Percentiles rank a stretch among this genome's conserved stretches.
Evolutionary conservation across 2,888 invertebrate genomes (phyloP).

Genomic region (Meiosimyza decipiens): DNA sequence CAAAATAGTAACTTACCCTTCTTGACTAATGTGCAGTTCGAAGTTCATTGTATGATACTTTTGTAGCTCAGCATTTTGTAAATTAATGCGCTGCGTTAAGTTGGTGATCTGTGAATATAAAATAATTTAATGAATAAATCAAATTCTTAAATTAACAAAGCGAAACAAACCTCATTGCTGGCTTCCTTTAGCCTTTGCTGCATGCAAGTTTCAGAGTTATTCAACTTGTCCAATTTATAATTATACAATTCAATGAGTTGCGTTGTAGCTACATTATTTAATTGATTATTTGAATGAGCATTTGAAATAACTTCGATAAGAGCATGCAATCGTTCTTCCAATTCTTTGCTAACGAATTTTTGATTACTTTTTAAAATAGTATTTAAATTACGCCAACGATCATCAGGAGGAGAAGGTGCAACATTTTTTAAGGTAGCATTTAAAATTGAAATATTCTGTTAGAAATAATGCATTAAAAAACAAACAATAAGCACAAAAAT

Average conservation of each 20-base stretch:
- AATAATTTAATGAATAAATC: not conserved
- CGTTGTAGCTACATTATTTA: slow-evolving; percentile 61
- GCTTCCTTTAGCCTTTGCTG: slow-evolving; percentile 60
- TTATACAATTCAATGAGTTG: slow-evolving; percentile 64
- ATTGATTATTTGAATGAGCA: slow-evolving; percentile 56
- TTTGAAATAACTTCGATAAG: slow-evolving; percentile 56
- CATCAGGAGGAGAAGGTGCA: slow-evolving; percentile 42
- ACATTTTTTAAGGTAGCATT: slow-evolving; percentile 39
- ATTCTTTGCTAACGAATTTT: slow-evolving; percentile 58
- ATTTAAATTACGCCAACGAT: slow-evolving; percentile 62
- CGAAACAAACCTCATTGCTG: slow-evolving; percentile 51
- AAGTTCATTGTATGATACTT: slow-evolving; percentile 63
- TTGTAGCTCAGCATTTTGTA: slow-evolving; percentile 62
- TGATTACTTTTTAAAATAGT: slow-evolving; percentile 59
- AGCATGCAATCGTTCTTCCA: slow-evolving; percentile 58
- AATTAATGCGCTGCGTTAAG: slow-evolving; percentile 57
- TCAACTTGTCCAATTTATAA: slow-evolving; percentile 62
- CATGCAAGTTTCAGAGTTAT: slow-evolving; percentile 53
- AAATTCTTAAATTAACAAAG: not conserved
- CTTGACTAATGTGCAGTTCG: slow-evolving; percentile 62
- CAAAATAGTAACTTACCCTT: slow-evolving; percentile 50
- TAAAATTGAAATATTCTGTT: slow-evolving; percentile 54
- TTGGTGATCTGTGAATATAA: slow-evolving; percentile 51
- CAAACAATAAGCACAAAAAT: not conserved
- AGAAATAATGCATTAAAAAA: not conserved